phyloP scores from a whole-genome alignment of 1,140 invertebrate species.

The Drosophila arawakana region DNA sequence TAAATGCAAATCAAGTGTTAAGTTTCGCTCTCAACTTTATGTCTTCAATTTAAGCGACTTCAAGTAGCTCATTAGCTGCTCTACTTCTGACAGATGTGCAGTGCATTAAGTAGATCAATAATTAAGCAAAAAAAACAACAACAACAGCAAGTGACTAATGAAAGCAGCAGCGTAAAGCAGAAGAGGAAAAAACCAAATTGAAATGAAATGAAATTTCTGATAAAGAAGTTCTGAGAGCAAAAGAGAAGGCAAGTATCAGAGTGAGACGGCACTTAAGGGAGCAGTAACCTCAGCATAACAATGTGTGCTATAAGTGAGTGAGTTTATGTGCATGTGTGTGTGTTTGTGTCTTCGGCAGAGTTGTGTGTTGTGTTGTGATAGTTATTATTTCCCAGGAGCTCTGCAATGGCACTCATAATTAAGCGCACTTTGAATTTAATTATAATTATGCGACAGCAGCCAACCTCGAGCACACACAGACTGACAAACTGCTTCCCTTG shows the following conservation, averaged over 20 bases:
- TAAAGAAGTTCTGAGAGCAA: not conserved
- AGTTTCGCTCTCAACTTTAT: no score
- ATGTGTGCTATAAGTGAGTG: not conserved
- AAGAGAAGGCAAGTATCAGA: not conserved
- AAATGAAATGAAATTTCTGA: constrained; percentile 62
- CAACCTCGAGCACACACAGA: not conserved
- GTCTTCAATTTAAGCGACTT: constrained; percentile 1
- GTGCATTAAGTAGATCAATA: constrained; percentile 6
- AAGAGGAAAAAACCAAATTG: constrained; percentile 50
- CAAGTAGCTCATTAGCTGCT: constrained; percentile 8
- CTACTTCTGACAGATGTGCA: constrained; percentile 4
- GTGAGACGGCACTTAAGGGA: constrained; percentile 12
- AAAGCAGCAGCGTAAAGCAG: constrained; percentile 11
- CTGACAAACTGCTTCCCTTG: not conserved
- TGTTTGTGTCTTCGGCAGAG: not conserved
- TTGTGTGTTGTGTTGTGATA: constrained; percentile 7
- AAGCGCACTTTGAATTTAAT: constrained; percentile 53
- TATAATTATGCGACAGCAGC: constrained; percentile 38
- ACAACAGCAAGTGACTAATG: constrained; percentile 41
- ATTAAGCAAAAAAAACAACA: constrained; percentile 19
- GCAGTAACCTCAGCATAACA: constrained; percentile 13
- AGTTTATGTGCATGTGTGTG: constrained; percentile 16
- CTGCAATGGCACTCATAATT: constrained; percentile 41
- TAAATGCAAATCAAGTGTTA: not conserved
- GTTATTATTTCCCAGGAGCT: constrained; percentile 47